phyloP scores from a whole-genome alignment of 2,797 vertebrate species.

The Notolabrus celidotus region DNA sequence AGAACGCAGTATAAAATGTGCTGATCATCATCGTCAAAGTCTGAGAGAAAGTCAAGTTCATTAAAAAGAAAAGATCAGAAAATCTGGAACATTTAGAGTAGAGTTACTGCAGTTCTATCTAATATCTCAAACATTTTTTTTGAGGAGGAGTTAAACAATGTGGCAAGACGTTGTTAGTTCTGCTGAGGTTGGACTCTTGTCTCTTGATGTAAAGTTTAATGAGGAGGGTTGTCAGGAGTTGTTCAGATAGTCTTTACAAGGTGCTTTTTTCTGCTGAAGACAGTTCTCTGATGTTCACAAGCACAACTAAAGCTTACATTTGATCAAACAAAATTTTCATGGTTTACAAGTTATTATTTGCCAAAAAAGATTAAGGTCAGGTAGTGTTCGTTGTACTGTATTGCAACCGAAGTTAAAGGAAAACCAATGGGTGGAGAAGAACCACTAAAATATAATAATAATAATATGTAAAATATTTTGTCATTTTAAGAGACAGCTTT shows the following conservation, averaged over 20 bases:
- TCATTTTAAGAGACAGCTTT: too few relatives aligned
- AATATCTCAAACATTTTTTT: neutral
- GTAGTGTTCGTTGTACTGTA: conserved; percentile 1
- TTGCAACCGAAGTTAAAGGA: conserved; percentile 13
- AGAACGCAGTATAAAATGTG: too few relatives aligned
- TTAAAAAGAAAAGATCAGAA: too few relatives aligned
- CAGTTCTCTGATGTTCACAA: too few relatives aligned
- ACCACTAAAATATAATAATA: neutral
- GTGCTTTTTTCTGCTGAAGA: too few relatives aligned
- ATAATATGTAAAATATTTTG: too few relatives aligned
- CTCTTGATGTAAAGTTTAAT: conserved; percentile 19
- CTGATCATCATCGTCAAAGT: too few relatives aligned
- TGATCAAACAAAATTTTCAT: neutral
- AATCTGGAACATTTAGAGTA: neutral
- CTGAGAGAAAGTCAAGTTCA: too few relatives aligned
- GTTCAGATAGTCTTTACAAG: neutral
- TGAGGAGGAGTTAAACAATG: conserved; percentile 9
- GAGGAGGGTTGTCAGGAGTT: conserved; percentile 4
- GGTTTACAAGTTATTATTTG: conserved; percentile 22
- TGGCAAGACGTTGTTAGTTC: too few relatives aligned
- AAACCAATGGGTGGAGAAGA: neutral
- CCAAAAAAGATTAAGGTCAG: conserved; percentile 14
- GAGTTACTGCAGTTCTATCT: neutral
- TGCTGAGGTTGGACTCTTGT: conserved; percentile 1
- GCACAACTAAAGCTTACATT: neutral